Percentiles rank a stretch among this genome's conserved stretches.
These are phyloP conservation scores for Alectoris magna DNA, from an alignment of 2,797 vertebrate species.

Conservation along the genomic window DNA sequence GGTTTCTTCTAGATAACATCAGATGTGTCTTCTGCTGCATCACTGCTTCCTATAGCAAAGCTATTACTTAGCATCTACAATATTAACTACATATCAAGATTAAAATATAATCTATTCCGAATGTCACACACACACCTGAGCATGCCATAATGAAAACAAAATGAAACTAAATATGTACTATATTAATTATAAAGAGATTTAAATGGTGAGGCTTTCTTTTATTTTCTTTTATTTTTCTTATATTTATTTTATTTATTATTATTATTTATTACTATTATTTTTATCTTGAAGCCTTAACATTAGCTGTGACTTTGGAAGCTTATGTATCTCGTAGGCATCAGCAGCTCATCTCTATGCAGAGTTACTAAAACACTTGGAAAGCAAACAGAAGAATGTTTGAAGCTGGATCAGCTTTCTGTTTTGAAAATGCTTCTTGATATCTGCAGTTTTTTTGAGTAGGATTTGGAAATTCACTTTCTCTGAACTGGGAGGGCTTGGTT, in stretches of 20 bases:
- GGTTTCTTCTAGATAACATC: neutral
- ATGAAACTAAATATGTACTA: neutral
- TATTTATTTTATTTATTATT: neutral
- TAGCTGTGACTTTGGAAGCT: neutral
- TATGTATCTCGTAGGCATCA: neutral
- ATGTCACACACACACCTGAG: neutral
- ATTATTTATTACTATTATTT: too few species aligned
- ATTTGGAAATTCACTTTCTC: neutral
- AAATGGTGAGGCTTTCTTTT: accelerated
- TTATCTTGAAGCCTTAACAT: neutral
- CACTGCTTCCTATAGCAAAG: neutral
- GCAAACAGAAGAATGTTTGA: neutral
- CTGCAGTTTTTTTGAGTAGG: neutral
- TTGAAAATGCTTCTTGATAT: neutral
- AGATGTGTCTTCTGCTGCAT: neutral
- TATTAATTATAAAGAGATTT: neutral
- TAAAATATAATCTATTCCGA: neutral
- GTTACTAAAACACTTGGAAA: neutral
- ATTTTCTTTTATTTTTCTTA: too few species aligned
- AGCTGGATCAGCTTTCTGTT: neutral
- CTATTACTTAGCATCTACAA: neutral
- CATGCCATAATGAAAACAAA: neutral
- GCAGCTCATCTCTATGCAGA: neutral
- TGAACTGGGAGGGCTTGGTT: accelerated
- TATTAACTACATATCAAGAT: neutral